A percentile compares a stretch with the other conserved stretches of the same genome.
These are phyloP conservation scores for Petrophora chlorosata DNA, from an alignment of 2,888 invertebrate genomes.

Conservation along the genomic window DNA sequence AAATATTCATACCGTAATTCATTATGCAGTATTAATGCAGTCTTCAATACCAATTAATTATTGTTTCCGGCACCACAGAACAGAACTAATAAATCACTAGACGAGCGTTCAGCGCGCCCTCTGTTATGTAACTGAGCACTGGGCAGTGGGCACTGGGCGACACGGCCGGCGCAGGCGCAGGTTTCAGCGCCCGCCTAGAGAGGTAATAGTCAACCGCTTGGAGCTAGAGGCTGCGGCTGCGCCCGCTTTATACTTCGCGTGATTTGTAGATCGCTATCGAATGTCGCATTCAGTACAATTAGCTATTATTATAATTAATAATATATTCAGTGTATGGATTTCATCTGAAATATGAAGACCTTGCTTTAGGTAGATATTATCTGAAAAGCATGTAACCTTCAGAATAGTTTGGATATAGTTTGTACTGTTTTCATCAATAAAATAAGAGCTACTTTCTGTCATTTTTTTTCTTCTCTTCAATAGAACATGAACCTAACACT, in stretches of 20 bases:
- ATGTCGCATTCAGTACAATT: not conserved
- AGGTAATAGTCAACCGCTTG: not conserved
- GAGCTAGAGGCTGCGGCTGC: slow-evolving; percentile 2
- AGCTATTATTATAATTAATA: no score
- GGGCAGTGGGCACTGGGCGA: slow-evolving; percentile 27
- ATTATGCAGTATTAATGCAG: slow-evolving; percentile 18
- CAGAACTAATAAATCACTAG: slow-evolving; percentile 12
- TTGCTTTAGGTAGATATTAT: no score
- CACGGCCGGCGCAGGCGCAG: slow-evolving; percentile 19
- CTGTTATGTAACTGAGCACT: slow-evolving; percentile 57
- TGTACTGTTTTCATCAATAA: no score
- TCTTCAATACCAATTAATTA: slow-evolving; percentile 7
- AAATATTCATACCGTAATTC: slow-evolving; percentile 28
- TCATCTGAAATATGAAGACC: no score
- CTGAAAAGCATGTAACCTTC: no score
- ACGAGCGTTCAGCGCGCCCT: slow-evolving; percentile 49
- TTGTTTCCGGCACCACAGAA: not conserved
- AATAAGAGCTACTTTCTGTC: no score
- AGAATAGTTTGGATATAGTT: no score
- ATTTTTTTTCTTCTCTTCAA: no score
- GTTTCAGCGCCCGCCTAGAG: slow-evolving; percentile 1
- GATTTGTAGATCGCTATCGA: not conserved
- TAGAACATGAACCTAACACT: no score
- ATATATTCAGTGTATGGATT: no score
- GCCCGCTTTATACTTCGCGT: slow-evolving; percentile 2